These are phyloP conservation scores for Belgica antarctica DNA, from an alignment of 2,888 invertebrate species.

Conservation along the genomic window DNA sequence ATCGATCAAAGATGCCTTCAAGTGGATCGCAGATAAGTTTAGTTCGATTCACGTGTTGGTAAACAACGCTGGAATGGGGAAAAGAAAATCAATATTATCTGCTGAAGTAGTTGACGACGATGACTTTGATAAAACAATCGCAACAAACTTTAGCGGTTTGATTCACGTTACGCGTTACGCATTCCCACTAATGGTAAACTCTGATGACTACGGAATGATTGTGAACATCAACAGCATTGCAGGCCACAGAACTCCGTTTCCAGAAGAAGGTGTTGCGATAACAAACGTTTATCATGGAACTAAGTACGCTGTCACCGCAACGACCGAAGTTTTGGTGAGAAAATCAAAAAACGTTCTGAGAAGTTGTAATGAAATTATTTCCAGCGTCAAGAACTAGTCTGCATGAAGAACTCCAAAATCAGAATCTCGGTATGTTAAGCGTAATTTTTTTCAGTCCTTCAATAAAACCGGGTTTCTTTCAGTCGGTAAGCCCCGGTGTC, in stretches of 20 bases:
- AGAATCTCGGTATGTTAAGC: not conserved
- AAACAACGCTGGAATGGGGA: conserved; percentile 56
- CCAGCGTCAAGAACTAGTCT: conserved; percentile 58
- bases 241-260: not conserved
- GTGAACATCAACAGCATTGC: conserved; percentile 16
- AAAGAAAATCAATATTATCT: not conserved
- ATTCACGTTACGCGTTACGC: conserved; percentile 10
- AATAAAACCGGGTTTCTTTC: not conserved
- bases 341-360: too few relatives aligned
- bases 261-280: not conserved
- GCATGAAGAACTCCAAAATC: not conserved
- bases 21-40: conserved; percentile 48
- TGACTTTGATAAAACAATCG: not conserved
- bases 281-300: conserved; percentile 59
- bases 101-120: not conserved
- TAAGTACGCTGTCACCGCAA: conserved; percentile 60
- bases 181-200: not conserved
- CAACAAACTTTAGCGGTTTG: not conserved
- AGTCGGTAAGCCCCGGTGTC: not conserved
- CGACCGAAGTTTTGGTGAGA: conserved; percentile 58
- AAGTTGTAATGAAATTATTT: not conserved
- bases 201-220: conserved; percentile 8
- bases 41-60: conserved; percentile 56
- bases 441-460: not conserved
- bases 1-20: conserved; percentile 48